Conservation (phyloP, 2,113 vertebrate genomes). For the Sturnus vulgaris region DNA sequence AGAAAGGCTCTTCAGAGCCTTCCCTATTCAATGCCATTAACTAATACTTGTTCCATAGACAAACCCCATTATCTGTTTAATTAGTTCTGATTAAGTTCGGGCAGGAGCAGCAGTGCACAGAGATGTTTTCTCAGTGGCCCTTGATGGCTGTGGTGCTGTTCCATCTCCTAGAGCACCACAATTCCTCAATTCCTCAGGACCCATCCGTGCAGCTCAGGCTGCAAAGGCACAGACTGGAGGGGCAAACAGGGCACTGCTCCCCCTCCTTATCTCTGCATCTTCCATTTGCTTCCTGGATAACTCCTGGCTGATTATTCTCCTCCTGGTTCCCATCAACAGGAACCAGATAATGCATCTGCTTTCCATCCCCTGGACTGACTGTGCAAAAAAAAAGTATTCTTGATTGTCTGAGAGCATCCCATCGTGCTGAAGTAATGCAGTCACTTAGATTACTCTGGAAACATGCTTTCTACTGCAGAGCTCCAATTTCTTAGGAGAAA, state of each 20-base stretch:
- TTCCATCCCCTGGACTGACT: not conserved
- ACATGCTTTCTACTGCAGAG: not conserved
- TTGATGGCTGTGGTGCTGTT: not conserved
- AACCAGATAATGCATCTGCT: not conserved
- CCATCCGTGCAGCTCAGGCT: not conserved
- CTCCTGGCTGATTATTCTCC: not conserved
- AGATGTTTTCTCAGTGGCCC: not conserved
- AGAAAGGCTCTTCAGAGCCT: not conserved
- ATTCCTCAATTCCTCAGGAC: not conserved
- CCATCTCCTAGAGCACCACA: fast-evolving
- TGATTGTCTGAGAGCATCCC: conserved; percentile 7
- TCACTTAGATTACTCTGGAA: not conserved
- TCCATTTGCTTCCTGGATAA: not conserved
- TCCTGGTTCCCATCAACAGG: conserved; percentile 4
- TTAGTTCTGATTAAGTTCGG: not conserved
- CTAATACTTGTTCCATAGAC: not conserved
- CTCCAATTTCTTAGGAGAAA: not conserved
- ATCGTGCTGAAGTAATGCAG: not conserved
- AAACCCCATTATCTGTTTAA: not conserved
- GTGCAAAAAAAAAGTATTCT: not conserved
- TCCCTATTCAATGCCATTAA: not conserved
- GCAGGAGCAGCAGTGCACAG: not conserved
- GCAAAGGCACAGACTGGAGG: not conserved
- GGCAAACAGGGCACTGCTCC: not conserved
- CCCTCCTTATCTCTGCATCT: not conserved